Evolutionary conservation across 1,140 invertebrate genomes (phyloP).

Genomic region (Hyles vespertilio): DNA sequence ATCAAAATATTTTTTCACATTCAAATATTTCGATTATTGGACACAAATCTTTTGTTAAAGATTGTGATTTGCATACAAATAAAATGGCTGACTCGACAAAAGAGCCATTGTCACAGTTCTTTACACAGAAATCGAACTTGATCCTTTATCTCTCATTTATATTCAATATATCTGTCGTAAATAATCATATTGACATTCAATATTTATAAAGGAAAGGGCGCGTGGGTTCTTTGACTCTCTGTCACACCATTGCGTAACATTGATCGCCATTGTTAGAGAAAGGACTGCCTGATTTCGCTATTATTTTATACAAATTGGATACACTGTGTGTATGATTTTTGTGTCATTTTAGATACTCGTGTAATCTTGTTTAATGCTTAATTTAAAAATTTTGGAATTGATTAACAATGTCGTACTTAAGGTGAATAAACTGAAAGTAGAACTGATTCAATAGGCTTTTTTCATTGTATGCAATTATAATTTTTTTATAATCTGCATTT

Average conservation of each 20-base stretch:
- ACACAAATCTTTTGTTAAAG: conserved; percentile 37
- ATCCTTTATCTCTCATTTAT: conserved; percentile 70
- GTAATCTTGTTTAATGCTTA: too few relatives aligned
- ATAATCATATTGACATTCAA: conserved; percentile 67
- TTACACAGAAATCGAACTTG: conserved; percentile 49
- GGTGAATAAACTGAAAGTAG: too few relatives aligned
- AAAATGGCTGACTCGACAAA: conserved; percentile 68
- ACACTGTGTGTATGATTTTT: too few relatives aligned
- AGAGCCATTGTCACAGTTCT: conserved; percentile 61
- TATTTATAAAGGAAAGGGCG: conserved; percentile 70
- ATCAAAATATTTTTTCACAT: conserved; percentile 6
- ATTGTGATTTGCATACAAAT: conserved; percentile 68
- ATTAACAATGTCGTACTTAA: too few relatives aligned
- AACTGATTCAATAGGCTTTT: too few relatives aligned
- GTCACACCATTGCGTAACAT: conserved; percentile 27
- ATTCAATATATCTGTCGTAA: conserved; percentile 68
- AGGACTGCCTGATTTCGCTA: too few relatives aligned
- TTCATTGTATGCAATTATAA: too few relatives aligned
- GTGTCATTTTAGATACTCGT: too few relatives aligned
- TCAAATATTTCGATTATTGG: conserved; percentile 36
- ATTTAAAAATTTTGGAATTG: too few relatives aligned
- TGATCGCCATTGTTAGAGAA: too few relatives aligned
- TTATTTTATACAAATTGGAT: too few relatives aligned
- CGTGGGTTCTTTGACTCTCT: conserved; percentile 44
- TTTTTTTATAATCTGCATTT: too few relatives aligned